phyloP scores from a whole-genome alignment of 1,140 invertebrate genomes.

The Drosophila pallidifrons region DNA sequence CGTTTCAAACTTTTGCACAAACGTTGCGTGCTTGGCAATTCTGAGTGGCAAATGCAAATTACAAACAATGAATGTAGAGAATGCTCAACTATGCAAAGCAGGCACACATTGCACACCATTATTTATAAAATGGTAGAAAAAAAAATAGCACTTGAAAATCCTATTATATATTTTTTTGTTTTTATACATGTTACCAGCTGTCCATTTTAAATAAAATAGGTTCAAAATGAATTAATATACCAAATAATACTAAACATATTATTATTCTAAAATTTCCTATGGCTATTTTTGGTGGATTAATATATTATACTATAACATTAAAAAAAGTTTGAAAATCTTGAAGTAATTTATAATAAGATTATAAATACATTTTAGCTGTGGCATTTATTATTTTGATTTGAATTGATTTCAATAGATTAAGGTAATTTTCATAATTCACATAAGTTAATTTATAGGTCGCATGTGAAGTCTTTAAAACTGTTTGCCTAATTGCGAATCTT shows the following conservation, averaged over 20 bases:
- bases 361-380: too few species aligned
- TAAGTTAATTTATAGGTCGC: too few species aligned
- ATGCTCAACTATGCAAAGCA: slow-evolving; percentile 13
- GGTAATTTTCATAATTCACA: neutral
- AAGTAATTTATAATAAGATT: too few species aligned
- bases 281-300: too few species aligned
- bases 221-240: too few species aligned
- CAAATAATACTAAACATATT: too few species aligned
- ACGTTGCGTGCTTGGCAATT: slow-evolving; percentile 3
- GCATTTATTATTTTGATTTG: neutral
- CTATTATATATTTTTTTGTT: neutral
- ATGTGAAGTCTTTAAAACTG: too few species aligned
- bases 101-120: neutral
- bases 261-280: too few species aligned
- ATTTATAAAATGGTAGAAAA: neutral
- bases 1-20: slow-evolving; percentile 8
- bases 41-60: slow-evolving; percentile 16
- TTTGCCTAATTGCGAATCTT: slow-evolving; percentile 28
- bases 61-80: neutral
- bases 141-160: neutral
- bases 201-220: too few species aligned
- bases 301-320: too few species aligned
- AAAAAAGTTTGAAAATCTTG: too few species aligned
- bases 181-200: too few species aligned
- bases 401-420: neutral